Base-by-base conservation (phyloP, 2,113 vertebrate species). In the Odocoileus hemionus region DNA sequence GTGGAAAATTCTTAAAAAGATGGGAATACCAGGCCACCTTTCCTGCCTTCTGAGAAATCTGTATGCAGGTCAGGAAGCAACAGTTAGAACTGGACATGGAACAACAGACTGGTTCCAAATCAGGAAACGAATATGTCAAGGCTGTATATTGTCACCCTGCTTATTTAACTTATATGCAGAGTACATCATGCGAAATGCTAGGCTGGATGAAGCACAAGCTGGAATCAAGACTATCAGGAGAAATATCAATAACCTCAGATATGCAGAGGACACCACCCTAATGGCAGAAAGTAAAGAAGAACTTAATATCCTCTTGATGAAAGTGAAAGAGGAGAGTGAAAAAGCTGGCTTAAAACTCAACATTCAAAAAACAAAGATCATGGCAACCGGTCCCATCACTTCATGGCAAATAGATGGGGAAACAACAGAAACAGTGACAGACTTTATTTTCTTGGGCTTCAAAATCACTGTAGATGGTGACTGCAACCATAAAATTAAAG, bases 151-250 rank as follows among this genome's bases (percentile, higher is more conserved):
- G 64, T 67, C 64, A 67, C 64, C 7, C 33, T 36, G 64, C 16
- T 67, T 19, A 19, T 21, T 36, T n/a, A 67, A n/a, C 16, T 67
- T 67, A 5, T 17, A 67, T 67, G 16, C 16, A 36, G 64, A 21
- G 64, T 1, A 67, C 4, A 67, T n/a, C 16, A 61, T 0, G 60
- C 0, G 1, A 61, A 16, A 61, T 16, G 13, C 60, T 33, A 14
- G 6, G 14, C 60, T 61, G 2, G 60, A 61, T 15, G 60, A 61
- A 61, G 60, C 6, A n/a, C 33, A n/a, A 67, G 4, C 33, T 67
- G 64, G 33, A 67, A 67, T 67, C 16, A 67, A 67, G 64, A 30
- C 0, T 67, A 4, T 3, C 8, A 1, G 33, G 33, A 67, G 33
- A 67, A 36, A 36, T 36, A 67, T 36, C 33, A 36, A 36, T 67